phyloP scores from a whole-genome alignment of 2,797 vertebrate species.

The Scolopax bukidnonensis region DNA sequence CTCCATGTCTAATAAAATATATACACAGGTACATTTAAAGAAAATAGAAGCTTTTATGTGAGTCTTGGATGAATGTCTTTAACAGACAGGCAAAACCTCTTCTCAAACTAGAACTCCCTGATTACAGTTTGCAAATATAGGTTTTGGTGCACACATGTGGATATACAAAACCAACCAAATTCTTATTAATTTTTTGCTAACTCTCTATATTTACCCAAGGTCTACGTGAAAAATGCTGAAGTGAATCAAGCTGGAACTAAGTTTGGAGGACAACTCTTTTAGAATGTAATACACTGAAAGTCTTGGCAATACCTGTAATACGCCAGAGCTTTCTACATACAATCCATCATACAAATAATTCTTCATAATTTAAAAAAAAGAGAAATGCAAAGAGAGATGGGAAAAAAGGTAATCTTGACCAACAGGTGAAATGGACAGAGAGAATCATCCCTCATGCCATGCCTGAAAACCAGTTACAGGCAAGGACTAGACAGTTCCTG shows the following conservation, averaged over 20 bases:
- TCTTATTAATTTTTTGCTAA: background rate
- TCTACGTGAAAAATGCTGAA: background rate
- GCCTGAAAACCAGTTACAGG: background rate
- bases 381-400: background rate
- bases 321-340: background rate
- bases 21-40: background rate
- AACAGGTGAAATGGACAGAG: background rate
- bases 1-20: background rate
- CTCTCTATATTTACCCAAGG: background rate
- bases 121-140: background rate
- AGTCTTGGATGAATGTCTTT: background rate
- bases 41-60: background rate
- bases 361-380: background rate
- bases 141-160: background rate
- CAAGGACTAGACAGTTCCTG: background rate
- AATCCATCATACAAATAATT: background rate
- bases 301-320: background rate
- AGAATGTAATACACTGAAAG: background rate
- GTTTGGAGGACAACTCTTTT: background rate
- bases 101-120: background rate
- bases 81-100: background rate
- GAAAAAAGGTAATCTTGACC: background rate
- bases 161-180: background rate
- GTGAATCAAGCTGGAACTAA: background rate
- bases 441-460: background rate